Base-by-base conservation (phyloP, 2,113 vertebrate genomes). In the Varanus salvator region DNA sequence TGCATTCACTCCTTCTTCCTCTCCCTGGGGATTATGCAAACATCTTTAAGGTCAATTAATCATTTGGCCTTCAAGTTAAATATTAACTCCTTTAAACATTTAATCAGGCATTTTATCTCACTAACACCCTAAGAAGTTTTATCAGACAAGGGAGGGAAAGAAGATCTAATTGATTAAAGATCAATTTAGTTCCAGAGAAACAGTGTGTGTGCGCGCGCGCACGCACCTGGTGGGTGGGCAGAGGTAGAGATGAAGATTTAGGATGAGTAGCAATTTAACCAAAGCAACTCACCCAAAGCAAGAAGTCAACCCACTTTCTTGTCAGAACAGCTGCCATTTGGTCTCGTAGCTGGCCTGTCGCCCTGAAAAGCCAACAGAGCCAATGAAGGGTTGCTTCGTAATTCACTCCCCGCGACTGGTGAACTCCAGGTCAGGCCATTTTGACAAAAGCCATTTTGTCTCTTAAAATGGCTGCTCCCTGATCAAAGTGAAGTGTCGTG, bases 1-100 rank as follows among this genome's bases (percentile, higher is more conserved):
- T n/a, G n/a, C n/a, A n/a, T n/a, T n/a, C 54, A 2, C 50, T 48
- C 74, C 38, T 50, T 44, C 72, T 77, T 68, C 75, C 38, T 50
- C 25, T 66, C 57, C 34, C 38, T n/a, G 29, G 76, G 74, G 75
- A 75, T 68, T 87, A 87, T 1, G 12, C 86, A 87, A 87, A 78
- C 75, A 87, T 87, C 27, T 50, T 80, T 87, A 78, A 68, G 86
- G 75, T 57, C 75, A 87, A 87, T 78, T 78, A 78, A 87, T 87
- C 75, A 78, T 75, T 12, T 23, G n/a, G 38, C 38, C 29, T 25
- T 66, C 75, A 15, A 9, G 75, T 87, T 31, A 50, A 78, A 68
- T 57, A 77, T 66, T 87, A 66, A 87, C 86, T 68, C 75, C 75
- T 80, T 78, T 78, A 48, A 87, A 87, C 50, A 75, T 87, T 87